Evolutionary conservation across 2,888 invertebrate species (phyloP), one percentile per base, ranked within the genome.

Genomic region (Leucania comma): DNA sequence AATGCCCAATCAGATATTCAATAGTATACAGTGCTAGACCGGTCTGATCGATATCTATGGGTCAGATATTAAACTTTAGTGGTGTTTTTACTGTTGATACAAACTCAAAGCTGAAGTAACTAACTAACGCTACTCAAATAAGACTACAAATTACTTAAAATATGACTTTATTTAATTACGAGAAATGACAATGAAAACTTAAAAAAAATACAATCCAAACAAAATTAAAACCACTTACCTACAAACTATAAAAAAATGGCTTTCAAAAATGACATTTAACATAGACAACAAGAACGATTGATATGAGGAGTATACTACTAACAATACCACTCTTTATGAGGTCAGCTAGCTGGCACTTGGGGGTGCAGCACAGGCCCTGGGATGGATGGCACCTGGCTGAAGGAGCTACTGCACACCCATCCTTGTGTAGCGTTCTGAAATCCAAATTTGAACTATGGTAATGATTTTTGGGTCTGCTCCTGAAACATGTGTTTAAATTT

Each of bases 311-410:
- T 71, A 77, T 51, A 72, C 67, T 83, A 93, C 95, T 93, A 82
- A 96, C 96, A 84, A 95, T 95, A 69, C 96, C 96, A 77, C 90
- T 90, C 4, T 80, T 70, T 29, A 83, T 80, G 35, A 95, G 90
- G 80, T 96, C 88, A 0, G 93, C 92, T 66, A 91, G 93, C 62
- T 89, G 87, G 80, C 96, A 96, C 32, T 92, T 88, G 1, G 87
- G 68, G 8, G 87, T 91, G 81, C 96, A 96, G 86, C 96, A 96
- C n/a, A 93, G 88, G 0, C 96, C 96, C 78, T 96, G 96, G 0
- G 96, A 96, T 0, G 96, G 96, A 72, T 96, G 96, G 75, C 96
- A 96, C 66, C 87, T 80, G 10, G 93, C 94, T 0, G 90, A 81
- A 0, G 94, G 92, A 1, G 96, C 94, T 29, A 96, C 95, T 0